Evolutionary conservation across 2,113 vertebrate genomes (phyloP), one percentile per base, ranked within the genome.

Genomic region (Oryzias celebensis): DNA sequence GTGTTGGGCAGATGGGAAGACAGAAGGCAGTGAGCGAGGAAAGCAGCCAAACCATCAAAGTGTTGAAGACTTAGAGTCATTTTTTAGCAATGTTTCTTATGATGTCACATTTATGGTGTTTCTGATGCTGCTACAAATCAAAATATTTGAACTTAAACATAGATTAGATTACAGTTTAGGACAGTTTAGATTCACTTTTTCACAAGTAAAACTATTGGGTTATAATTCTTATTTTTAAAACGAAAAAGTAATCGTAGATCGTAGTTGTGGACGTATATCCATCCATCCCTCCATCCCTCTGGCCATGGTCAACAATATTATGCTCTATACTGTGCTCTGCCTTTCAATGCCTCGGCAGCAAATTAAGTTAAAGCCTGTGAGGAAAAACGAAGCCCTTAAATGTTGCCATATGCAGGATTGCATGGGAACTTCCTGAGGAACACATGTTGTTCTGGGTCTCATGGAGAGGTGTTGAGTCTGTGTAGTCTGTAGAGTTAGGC

Each of bases 361-460:
- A 91, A 92, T 92, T 90, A 88, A 88, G 84, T 88, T 90, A 91
- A 91, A 90, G 89, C 78, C 89, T 88, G 85, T 80, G 81, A 89
- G 85, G 84, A 87, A 89, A 88, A 90, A 90, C 91, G 85, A 89
- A 90, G 83, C 86, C 85, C 86, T 91, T 93, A 93, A 93, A 93
- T 91, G 90, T 86, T 92, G 88, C 92, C 91, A 93, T 91, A 92
- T 93, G 92, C 86, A 91, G 90, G 89, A 91, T 90, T 91, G 90
- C 90, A 90, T 91, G 90, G 89, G 92, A 92, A 92, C 90, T 91
- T 92, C 90, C 92, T 91, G 89, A 89, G 85, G 79, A 89, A 83
- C 89, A 91, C 86, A 91, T 91, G 90, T 89, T 91, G 88, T 84
- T 90, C 85, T 84, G 79, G 88, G 85, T 85, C 75, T 85, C 85